Conservation (phyloP, 2,113 vertebrate species). For the Panthera uncia region DNA sequence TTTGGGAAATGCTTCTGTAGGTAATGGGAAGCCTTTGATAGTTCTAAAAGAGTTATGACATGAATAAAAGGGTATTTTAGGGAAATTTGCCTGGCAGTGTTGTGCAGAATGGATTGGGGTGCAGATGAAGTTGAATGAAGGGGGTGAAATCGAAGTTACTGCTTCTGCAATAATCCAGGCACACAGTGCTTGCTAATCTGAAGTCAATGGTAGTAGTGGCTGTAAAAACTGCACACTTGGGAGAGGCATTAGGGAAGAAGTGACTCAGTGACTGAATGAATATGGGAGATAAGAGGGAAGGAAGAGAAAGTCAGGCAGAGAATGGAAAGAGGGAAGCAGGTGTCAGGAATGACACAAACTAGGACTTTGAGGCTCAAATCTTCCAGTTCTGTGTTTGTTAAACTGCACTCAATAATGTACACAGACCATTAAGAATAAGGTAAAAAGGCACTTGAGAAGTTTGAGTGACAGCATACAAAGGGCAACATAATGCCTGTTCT, state of each 20-base stretch:
- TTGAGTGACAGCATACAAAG: not conserved
- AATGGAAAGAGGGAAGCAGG: too few species aligned
- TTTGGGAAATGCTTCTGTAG: slow-evolving; percentile 27
- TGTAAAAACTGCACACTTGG: not conserved
- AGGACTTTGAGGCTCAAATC: not conserved
- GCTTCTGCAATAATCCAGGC: not conserved
- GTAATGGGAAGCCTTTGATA: not conserved
- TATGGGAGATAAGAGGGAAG: not conserved
- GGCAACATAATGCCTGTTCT: not conserved
- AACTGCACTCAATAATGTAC: not conserved
- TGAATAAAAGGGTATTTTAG: not conserved
- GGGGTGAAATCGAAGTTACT: not conserved
- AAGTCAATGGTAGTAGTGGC: not conserved
- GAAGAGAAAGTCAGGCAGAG: not conserved
- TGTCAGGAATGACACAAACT: not conserved
- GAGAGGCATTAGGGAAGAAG: slow-evolving; percentile 3
- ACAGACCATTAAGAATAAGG: not conserved
- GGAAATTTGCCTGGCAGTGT: not conserved
- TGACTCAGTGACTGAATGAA: not conserved
- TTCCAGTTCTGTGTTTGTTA: not conserved
- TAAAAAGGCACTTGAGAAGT: slow-evolving; percentile 20
- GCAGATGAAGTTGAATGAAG: not conserved
- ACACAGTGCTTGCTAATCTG: not conserved
- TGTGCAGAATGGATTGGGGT: not conserved
- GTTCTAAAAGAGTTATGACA: not conserved